These are phyloP conservation scores for Dolichoris vasculosae DNA, from an alignment of 1,140 invertebrate species.

Conservation along the genomic window DNA sequence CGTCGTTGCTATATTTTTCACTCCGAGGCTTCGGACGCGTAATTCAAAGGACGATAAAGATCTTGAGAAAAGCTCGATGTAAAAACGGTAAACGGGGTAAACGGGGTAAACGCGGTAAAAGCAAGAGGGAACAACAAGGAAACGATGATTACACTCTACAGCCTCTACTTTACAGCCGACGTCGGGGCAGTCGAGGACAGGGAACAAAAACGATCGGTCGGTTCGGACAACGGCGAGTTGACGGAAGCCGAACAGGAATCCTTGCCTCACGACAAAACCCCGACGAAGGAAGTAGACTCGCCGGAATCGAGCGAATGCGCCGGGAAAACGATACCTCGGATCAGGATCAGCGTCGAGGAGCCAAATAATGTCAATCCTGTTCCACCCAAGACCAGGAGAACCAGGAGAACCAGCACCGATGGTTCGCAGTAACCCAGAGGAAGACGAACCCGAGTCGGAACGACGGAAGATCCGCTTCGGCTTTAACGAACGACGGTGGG, in stretches of 20 bases:
- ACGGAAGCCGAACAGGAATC: constrained; percentile 60
- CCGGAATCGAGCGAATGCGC: constrained; percentile 47
- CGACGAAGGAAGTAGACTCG: constrained; percentile 45
- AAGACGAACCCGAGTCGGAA: too few relatives aligned
- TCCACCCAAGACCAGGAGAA: neutral
- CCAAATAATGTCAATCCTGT: neutral
- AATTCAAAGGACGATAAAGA: too few relatives aligned
- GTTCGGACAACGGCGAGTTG: constrained; percentile 54
- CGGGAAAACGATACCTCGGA: neutral
- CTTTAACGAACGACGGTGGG: too few relatives aligned
- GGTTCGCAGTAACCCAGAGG: neutral
- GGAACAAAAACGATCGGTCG: constrained; percentile 11
- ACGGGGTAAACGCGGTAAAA: neutral
- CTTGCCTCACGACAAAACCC: constrained; percentile 53
- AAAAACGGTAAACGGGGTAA: too few relatives aligned
- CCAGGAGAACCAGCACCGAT: neutral
- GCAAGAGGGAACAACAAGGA: neutral
- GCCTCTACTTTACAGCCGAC: neutral
- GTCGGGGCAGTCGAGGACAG: neutral
- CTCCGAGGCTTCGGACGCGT: too few relatives aligned
- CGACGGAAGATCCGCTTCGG: too few relatives aligned
- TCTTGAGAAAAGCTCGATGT: too few relatives aligned
- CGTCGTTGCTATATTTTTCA: too few relatives aligned
- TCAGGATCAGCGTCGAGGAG: neutral
- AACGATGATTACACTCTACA: too few relatives aligned